Evolutionary conservation across 2,113 vertebrate species (phyloP).

Genomic region (Orientallactaga bullata): DNA sequence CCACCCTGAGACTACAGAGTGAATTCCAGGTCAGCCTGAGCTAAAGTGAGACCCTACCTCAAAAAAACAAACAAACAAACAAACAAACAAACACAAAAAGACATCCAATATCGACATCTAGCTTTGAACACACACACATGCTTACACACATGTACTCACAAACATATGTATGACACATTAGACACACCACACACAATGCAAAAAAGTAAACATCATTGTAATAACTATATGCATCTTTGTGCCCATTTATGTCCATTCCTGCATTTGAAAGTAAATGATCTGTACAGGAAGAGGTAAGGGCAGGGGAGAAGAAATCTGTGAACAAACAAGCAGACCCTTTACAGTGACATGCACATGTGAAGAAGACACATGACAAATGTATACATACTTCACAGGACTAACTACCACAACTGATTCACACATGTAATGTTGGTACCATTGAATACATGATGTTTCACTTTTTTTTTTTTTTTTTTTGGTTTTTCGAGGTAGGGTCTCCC

Average conservation of each 20-base stretch:
- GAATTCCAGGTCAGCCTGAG: too few species aligned
- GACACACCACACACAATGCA: too few species aligned
- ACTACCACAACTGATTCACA: neutral
- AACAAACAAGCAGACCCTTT: neutral
- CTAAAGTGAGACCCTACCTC: too few species aligned
- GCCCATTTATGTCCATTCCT: slow-evolving; percentile 13
- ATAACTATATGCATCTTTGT: neutral
- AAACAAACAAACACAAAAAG: too few species aligned
- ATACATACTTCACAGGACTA: neutral
- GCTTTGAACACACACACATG: too few species aligned
- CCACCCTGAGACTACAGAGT: too few species aligned
- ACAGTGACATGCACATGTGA: neutral
- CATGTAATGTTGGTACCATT: slow-evolving; percentile 13
- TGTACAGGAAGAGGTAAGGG: neutral
- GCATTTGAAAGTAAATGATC: slow-evolving; percentile 18
- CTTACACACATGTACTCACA: too few species aligned
- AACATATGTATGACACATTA: too few species aligned
- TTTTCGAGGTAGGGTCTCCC: too few species aligned
- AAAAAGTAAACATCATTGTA: neutral
- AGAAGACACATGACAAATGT: neutral
- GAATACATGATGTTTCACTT: slow-evolving; percentile 1
- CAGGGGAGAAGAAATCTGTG: slow-evolving; percentile 8
- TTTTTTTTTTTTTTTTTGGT: too few species aligned
- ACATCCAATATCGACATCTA: too few species aligned
- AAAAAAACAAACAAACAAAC: too few species aligned